Base-by-base conservation (phyloP, 2,797 vertebrate genomes). In the Notoglanidium macrostoma region DNA sequence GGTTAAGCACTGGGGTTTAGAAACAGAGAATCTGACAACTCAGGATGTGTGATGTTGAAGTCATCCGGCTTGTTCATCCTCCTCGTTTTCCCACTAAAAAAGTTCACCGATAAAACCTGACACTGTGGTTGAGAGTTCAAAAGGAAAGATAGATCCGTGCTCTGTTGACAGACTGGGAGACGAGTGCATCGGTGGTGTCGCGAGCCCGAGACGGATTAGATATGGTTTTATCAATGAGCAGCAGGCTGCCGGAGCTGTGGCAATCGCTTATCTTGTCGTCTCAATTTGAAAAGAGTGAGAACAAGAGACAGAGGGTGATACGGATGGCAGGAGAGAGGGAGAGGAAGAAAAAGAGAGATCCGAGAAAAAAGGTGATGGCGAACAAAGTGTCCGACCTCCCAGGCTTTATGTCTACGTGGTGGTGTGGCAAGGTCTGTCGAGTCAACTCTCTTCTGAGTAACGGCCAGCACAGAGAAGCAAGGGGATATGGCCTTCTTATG, bases 181-280 rank as follows among this genome's bases (percentile, higher is more conserved):
- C 84, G 92, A 96, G 94, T 91, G 91, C 92, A 92, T 94, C 90
- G 92, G 91, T 92, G 91, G 76, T 94, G 94, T 94, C 93, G 70
- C 88, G 90, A 90, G 94, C 91, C 93, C 90, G 90, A 95, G 95
- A 95, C 94, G 94, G 93, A 96, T 96, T 96, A 95, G 95, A 95
- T 93, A 94, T 92, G 93, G 92, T 93, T 96, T 97, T 96, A 96
- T 97, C 95, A 95, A 90, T 90, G 93, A 96, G 92, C 94, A 92
- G 90, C 95, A 96, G 96, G 91, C 92, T 89, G 94, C 92, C 91
- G 91, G 77, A 87, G 95, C 90, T 85, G 93, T 93, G 95, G 94
- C 94, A 93, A 93, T 94, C 91, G 92, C 94, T 96, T 97, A 96
- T 96, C 94, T 91, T 92, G 94, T 93, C 92, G 93, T 91, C 94